phyloP scores from a whole-genome alignment of 2,888 invertebrate species.

The Cyaniris semiargus region DNA sequence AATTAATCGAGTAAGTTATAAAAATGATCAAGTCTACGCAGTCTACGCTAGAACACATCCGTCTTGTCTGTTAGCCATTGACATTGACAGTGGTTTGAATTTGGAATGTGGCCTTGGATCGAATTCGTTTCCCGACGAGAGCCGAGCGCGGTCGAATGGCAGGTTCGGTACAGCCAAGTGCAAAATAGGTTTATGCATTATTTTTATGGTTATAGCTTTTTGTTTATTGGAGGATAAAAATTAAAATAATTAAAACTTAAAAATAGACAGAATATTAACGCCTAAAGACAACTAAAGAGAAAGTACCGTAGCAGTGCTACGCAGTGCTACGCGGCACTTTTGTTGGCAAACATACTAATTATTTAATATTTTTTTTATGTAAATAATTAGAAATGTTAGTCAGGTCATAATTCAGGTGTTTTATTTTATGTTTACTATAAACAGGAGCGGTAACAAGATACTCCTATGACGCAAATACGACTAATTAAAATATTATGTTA shows the following conservation, averaged over 20 bases:
- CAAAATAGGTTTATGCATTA: conserved; percentile 49
- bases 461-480: not conserved
- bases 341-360: not conserved
- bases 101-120: conserved; percentile 77
- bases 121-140: conserved; percentile 63
- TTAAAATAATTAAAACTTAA: not conserved
- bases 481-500: conserved; percentile 1
- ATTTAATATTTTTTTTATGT: not conserved
- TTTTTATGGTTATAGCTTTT: not conserved
- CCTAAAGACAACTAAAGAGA: not conserved
- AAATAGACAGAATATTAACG: not conserved
- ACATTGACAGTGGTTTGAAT: conserved; percentile 78
- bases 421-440: conserved; percentile 7
- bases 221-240: too few relatives aligned
- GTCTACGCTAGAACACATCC: conserved; percentile 55
- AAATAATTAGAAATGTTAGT: not conserved
- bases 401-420: not conserved
- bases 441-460: not conserved
- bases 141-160: conserved; percentile 59
- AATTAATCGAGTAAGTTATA: conserved; percentile 33
- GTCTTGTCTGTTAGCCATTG: conserved; percentile 55
- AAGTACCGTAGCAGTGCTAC: conserved; percentile 1
- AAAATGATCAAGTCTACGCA: conserved; percentile 34
- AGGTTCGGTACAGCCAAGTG: conserved; percentile 57
- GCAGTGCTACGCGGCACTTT: not conserved